These are phyloP conservation scores for Pocota personata DNA, from an alignment of 2,888 invertebrate genomes.

Conservation along the genomic window DNA sequence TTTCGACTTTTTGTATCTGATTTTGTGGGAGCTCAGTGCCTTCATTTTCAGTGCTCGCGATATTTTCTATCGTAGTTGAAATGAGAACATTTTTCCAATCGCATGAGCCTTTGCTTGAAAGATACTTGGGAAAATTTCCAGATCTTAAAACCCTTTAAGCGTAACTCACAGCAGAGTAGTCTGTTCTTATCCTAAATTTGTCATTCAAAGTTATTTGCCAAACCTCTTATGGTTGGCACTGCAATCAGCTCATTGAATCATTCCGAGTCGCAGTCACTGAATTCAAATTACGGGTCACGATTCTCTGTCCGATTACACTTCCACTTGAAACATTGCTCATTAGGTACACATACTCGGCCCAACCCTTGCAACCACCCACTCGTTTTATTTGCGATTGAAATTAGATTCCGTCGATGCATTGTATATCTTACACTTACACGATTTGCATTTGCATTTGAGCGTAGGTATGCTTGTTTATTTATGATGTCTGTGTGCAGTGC, in stretches of 20 bases:
- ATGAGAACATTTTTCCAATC: no score
- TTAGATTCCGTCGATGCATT: conserved; percentile 63
- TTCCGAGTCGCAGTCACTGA: not conserved
- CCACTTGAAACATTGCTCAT: conserved; percentile 15
- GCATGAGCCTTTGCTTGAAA: no score
- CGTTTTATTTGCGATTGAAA: conserved; percentile 68
- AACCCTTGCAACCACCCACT: not conserved
- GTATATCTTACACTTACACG: conserved; percentile 62
- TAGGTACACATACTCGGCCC: not conserved
- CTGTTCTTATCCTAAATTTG: no score
- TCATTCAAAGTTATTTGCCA: not conserved
- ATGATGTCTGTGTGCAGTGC: conserved; percentile 19
- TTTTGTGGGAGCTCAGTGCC: no score
- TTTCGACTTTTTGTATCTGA: no score
- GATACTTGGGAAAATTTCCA: no score
- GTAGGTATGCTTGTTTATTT: not conserved
- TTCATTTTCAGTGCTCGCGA: no score
- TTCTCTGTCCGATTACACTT: conserved; percentile 22
- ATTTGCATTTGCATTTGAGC: conserved; percentile 59
- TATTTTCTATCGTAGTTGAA: no score
- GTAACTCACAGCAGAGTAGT: no score
- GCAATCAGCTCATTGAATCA: not conserved
- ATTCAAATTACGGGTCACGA: not conserved
- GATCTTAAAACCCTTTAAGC: no score
- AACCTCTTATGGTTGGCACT: no score